A percentile compares a stretch with the other conserved stretches of the same genome.
These are phyloP conservation scores for Nycticorax nycticorax DNA, from an alignment of 2,113 vertebrate genomes.

Conservation along the genomic window DNA sequence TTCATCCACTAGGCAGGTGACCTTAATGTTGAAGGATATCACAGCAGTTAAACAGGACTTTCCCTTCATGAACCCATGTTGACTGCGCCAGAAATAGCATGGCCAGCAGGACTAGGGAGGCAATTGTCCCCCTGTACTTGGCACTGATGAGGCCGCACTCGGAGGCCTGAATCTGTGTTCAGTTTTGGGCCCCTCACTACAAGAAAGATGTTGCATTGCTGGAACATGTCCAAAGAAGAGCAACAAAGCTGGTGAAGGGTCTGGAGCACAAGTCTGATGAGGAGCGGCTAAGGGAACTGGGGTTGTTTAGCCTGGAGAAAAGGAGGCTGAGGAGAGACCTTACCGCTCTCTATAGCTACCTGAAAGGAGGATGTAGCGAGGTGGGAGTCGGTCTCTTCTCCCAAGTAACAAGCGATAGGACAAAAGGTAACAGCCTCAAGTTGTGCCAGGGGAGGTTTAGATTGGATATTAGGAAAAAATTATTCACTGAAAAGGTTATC, in stretches of 20 bases:
- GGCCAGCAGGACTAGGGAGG: background rate
- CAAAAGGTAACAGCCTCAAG: background rate
- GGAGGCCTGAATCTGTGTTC: background rate
- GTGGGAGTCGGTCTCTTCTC: background rate
- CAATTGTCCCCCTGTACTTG: background rate
- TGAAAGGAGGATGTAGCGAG: background rate
- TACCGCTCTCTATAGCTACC: background rate
- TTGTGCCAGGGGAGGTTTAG: background rate
- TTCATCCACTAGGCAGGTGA: background rate
- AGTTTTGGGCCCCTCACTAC: background rate
- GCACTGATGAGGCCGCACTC: background rate
- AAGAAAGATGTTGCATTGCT: background rate
- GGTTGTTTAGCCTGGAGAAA: background rate
- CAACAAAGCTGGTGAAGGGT: background rate
- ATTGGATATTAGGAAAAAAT: background rate
- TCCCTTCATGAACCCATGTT: background rate
- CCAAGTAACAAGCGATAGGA: background rate
- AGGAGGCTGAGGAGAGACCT: background rate
- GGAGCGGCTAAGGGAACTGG: background rate
- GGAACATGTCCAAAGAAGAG: background rate
- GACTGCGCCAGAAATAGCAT: background rate
- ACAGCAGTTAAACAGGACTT: background rate
- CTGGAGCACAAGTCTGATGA: background rate
- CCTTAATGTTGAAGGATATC: background rate
- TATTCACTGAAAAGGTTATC: background rate